phyloP scores from a whole-genome alignment of 2,113 vertebrate genomes.

The Ophiodon elongatus region DNA sequence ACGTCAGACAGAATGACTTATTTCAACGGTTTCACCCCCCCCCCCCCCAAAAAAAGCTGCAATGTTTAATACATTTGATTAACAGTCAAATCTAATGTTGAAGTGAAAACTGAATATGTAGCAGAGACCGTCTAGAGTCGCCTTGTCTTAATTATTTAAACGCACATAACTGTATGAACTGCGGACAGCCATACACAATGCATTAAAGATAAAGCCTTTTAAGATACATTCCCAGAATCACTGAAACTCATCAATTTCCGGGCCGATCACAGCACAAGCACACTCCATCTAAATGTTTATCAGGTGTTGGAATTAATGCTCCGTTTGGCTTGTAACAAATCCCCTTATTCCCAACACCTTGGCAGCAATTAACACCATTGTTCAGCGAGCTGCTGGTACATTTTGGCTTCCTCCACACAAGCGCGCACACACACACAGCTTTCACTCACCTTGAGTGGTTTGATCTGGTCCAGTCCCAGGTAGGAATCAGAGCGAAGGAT shows the following conservation, averaged over 20 bases:
- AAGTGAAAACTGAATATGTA: not conserved
- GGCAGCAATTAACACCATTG: slow-evolving; percentile 29
- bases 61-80: not conserved
- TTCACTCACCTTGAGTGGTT: slow-evolving; percentile 92
- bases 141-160: not conserved
- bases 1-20: no score
- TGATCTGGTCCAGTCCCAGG: slow-evolving; percentile 97
- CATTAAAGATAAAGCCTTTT: not conserved
- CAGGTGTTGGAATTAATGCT: not conserved
- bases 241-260: not conserved
- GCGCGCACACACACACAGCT: not conserved
- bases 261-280: not conserved
- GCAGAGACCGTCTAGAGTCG: not conserved
- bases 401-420: not conserved
- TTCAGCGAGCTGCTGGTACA: slow-evolving; percentile 14
- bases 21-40: no score
- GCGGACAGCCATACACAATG: not conserved
- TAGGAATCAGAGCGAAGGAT: slow-evolving; percentile 97
- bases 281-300: not conserved
- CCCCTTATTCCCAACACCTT: not conserved
- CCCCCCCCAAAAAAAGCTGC: no score
- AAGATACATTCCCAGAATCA: not conserved
- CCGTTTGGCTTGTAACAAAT: not conserved
- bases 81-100: not conserved
- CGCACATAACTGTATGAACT: not conserved